Conservation (phyloP, 2,888 invertebrate species). For the Cephus runcator region DNA sequence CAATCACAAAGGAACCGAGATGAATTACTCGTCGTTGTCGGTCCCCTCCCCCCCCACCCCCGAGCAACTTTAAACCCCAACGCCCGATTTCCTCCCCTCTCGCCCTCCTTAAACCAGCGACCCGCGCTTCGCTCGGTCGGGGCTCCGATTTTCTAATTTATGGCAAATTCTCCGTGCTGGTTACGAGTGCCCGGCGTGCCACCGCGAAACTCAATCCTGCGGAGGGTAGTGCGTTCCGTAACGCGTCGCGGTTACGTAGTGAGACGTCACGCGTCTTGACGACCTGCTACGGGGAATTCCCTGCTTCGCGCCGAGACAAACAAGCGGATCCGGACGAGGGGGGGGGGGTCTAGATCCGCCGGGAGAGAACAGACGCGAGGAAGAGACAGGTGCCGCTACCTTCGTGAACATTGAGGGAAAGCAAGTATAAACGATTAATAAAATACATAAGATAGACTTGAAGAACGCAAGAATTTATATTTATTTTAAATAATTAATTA, state of each 20-base stretch:
- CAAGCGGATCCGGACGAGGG: conserved; percentile 13
- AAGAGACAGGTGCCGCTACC: background rate
- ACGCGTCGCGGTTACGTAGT: no score
- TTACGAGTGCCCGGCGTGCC: no score
- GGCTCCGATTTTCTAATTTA: conserved; percentile 25
- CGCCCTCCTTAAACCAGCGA: background rate
- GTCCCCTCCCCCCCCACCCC: conserved; percentile 18
- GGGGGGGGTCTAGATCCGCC: conserved; percentile 1
- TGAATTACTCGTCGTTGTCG: conserved; percentile 40
- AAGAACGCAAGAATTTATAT: no score
- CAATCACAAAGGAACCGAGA: conserved; percentile 20
- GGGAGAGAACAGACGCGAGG: conserved; percentile 11
- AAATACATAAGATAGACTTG: no score
- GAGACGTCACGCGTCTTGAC: conserved; percentile 5
- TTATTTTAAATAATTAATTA: no score
- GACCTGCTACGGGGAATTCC: conserved; percentile 16
- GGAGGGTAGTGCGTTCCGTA: no score
- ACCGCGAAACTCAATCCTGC: no score
- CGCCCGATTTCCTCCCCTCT: background rate
- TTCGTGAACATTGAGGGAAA: no score
- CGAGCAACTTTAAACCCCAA: background rate
- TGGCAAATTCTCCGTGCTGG: conserved; percentile 12
- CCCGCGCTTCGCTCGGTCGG: background rate
- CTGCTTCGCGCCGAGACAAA: conserved; percentile 1
- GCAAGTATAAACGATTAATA: no score